phyloP scores from a whole-genome alignment of 2,888 invertebrate genomes.

The Apotomis betuletana region DNA sequence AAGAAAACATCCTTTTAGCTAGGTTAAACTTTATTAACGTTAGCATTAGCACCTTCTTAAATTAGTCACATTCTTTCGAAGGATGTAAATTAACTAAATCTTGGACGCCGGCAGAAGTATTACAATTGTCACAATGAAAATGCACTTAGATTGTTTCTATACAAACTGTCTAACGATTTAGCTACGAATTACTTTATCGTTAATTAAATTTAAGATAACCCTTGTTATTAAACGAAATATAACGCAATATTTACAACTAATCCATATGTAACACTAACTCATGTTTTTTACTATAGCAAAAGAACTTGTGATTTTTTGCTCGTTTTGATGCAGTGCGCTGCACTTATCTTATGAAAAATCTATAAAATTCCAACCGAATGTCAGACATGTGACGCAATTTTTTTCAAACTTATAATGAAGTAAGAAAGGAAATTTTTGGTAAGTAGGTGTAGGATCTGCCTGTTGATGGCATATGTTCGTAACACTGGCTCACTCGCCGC shows the following conservation, averaged over 20 bases:
- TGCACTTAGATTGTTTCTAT: not conserved
- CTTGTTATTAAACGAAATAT: slow-evolving; percentile 21
- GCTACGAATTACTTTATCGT: not conserved
- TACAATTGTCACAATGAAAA: not conserved
- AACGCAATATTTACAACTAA: slow-evolving; percentile 39
- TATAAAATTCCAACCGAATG: no score
- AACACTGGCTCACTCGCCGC: no score
- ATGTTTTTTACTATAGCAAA: not conserved
- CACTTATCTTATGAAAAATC: no score
- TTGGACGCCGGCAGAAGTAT: not conserved
- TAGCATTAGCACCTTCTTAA: slow-evolving; percentile 40
- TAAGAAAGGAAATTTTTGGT: no score
- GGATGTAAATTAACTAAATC: not conserved
- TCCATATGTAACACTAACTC: not conserved
- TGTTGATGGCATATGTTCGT: no score
- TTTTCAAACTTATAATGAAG: no score
- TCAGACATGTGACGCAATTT: no score
- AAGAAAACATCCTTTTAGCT: slow-evolving; percentile 24
- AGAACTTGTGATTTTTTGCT: no score
- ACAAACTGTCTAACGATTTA: not conserved
- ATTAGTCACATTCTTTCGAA: slow-evolving; percentile 16
- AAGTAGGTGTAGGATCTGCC: no score
- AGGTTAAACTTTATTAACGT: slow-evolving; percentile 40
- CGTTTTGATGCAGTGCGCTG: not conserved
- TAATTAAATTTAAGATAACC: slow-evolving; percentile 14